Conservation (phyloP, 2,797 vertebrate genomes). For the Myoxocephalus aenaeus region DNA sequence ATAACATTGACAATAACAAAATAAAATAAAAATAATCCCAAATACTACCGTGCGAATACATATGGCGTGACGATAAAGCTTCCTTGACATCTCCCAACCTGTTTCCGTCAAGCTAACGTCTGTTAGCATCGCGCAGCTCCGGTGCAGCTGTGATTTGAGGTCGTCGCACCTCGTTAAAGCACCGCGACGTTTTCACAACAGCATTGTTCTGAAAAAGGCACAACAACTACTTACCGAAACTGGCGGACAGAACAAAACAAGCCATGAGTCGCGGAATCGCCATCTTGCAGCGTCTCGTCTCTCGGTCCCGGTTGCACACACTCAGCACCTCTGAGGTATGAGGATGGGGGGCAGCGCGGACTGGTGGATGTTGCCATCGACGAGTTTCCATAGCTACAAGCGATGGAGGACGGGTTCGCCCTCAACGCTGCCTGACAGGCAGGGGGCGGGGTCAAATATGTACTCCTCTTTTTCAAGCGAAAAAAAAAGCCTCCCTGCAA, state of each 20-base stretch:
- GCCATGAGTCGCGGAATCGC: slow-evolving; percentile 75
- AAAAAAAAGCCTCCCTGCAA: neutral
- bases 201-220: neutral
- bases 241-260: slow-evolving; percentile 69
- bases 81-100: slow-evolving; percentile 10
- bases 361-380: slow-evolving; percentile 83
- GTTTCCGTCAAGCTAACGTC: slow-evolving; percentile 53
- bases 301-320: slow-evolving; percentile 63
- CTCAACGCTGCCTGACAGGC: slow-evolving; percentile 63
- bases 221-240: slow-evolving; percentile 76
- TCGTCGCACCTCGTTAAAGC: slow-evolving; percentile 10
- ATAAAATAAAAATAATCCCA: too few relatives aligned
- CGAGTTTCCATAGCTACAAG: slow-evolving; percentile 86
- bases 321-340: slow-evolving; percentile 76
- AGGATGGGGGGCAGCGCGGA: slow-evolving; percentile 67
- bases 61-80: neutral
- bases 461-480: neutral
- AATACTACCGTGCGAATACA: neutral
- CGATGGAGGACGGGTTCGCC: neutral
- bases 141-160: slow-evolving; percentile 26
- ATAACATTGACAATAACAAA: neutral
- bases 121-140: slow-evolving; percentile 40
- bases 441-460: slow-evolving; percentile 31
- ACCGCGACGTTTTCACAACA: neutral
- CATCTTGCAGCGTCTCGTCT: slow-evolving; percentile 83